These are phyloP conservation scores for Microhierax caerulescens DNA, from an alignment of 2,797 vertebrate species.

Conservation along the genomic window DNA sequence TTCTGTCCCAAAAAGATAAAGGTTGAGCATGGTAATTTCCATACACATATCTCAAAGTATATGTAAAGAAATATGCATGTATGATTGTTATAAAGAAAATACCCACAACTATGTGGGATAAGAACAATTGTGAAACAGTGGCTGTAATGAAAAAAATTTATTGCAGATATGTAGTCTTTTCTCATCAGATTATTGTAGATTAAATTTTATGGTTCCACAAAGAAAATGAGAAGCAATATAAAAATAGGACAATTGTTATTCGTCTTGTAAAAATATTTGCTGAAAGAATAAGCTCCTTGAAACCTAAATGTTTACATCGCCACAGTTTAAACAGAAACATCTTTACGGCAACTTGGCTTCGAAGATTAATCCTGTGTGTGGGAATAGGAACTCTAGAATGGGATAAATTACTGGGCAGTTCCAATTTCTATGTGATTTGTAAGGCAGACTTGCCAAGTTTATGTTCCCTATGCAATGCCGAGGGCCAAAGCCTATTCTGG, in stretches of 20 bases:
- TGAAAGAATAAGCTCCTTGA: slow-evolving; percentile 25
- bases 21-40: neutral
- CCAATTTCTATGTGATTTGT: slow-evolving; percentile 4
- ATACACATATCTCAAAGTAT: neutral
- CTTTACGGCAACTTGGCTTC: slow-evolving; percentile 16
- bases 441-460: neutral
- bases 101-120: neutral
- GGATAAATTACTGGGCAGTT: neutral
- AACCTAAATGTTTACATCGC: neutral
- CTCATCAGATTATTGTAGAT: neutral
- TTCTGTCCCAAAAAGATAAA: neutral
- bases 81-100: neutral
- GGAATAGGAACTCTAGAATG: neutral
- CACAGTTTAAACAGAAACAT: slow-evolving; percentile 32
- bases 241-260: neutral
- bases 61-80: neutral
- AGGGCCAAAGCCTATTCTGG: neutral
- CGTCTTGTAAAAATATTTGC: slow-evolving; percentile 22
- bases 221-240: neutral
- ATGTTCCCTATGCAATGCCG: neutral
- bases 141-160: neutral
- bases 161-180: neutral
- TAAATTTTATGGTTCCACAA: neutral
- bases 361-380: slow-evolving; percentile 4
- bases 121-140: neutral